Conservation (phyloP, 2,797 vertebrate genomes). For the Manis crassicaudata region DNA sequence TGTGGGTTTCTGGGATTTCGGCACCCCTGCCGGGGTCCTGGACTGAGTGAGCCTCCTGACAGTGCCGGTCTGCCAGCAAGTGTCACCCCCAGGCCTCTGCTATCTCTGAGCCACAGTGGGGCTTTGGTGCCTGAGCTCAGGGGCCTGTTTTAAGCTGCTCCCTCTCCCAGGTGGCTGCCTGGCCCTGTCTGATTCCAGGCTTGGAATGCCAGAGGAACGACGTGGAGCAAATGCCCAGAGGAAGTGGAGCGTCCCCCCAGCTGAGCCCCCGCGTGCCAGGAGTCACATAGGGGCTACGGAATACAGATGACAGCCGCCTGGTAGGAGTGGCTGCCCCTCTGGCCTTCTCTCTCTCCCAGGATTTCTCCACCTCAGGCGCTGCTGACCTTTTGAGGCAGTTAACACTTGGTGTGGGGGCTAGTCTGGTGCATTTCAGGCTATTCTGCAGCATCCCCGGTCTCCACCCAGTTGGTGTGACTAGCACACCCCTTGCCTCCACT, state of each 20-base stretch:
- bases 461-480: background rate
- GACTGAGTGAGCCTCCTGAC: background rate
- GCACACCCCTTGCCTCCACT: accelerated
- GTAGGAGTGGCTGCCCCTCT: background rate
- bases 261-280: too few relatives aligned
- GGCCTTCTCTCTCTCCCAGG: background rate
- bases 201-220: background rate
- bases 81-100: background rate
- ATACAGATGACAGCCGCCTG: too few relatives aligned
- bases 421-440: background rate
- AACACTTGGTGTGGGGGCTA: background rate
- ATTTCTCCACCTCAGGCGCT: background rate
- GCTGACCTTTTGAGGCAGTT: background rate
- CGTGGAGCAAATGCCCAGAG: background rate
- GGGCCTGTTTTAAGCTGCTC: background rate
- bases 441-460: background rate
- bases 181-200: background rate
- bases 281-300: too few relatives aligned
- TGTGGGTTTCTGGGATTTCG: background rate
- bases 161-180: background rate
- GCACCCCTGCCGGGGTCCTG: background rate
- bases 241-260: background rate
- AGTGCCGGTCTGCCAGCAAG: background rate
- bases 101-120: background rate
- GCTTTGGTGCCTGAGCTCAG: accelerated